These are phyloP conservation scores for Druon quercuslanigerum DNA, from an alignment of 1,140 invertebrate genomes.

Conservation along the genomic window DNA sequence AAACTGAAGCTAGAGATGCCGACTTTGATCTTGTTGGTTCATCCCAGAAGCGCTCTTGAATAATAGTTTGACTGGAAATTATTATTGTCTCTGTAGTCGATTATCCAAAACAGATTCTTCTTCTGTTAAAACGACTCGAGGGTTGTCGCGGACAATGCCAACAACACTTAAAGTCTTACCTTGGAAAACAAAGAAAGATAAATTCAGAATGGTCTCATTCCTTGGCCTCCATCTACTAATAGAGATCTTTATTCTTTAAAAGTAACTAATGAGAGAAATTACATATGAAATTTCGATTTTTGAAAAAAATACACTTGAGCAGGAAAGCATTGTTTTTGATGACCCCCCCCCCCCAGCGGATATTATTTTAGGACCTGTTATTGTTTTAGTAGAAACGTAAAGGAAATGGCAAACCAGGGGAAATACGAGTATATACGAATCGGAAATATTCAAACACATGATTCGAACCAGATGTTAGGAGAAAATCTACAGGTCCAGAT, in stretches of 20 bases:
- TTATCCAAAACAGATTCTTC: constrained; percentile 8
- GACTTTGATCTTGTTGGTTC: constrained; percentile 27
- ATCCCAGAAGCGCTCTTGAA: constrained; percentile 15
- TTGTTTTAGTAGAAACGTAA: no score
- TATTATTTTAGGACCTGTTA: no score
- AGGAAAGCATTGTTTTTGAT: no score
- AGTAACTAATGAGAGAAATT: neutral
- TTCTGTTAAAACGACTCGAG: neutral
- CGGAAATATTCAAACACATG: no score
- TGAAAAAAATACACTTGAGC: neutral
- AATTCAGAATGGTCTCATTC: neutral
- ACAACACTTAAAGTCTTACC: constrained; percentile 13
- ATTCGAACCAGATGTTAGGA: no score
- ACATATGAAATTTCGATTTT: neutral
- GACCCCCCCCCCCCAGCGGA: no score
- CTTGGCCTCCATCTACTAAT: neutral
- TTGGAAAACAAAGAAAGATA: constrained; percentile 12
- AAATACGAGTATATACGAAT: no score
- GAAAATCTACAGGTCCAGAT: no score
- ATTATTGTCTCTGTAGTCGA: constrained; percentile 11
- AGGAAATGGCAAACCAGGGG: no score
- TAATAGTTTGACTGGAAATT: constrained; percentile 10
- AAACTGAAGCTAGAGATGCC: constrained; percentile 28
- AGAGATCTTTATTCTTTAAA: neutral
- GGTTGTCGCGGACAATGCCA: constrained; percentile 11